Evolutionary conservation across 1,140 invertebrate species (phyloP).

Genomic region (Pseudomyrmex concolor): DNA sequence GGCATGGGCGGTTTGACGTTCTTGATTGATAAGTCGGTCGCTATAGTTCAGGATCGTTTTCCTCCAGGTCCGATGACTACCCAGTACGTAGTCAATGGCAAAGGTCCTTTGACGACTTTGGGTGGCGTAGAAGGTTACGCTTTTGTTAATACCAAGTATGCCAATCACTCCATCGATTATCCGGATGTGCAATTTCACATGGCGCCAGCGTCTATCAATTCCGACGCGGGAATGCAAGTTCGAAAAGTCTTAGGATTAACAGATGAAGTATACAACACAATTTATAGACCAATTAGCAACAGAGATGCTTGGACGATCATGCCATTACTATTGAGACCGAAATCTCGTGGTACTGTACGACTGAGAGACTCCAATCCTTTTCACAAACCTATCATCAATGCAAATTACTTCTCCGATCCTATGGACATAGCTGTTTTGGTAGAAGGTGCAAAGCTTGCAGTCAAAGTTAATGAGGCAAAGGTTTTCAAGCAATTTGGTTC

Average conservation of each 20-base stretch:
- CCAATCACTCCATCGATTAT: slow-evolving; percentile 89
- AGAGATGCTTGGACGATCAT: slow-evolving; percentile 93
- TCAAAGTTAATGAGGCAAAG: slow-evolving; percentile 89
- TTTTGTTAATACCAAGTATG: slow-evolving; percentile 93
- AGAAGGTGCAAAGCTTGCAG: slow-evolving; percentile 92
- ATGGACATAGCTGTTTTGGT: slow-evolving; percentile 91
- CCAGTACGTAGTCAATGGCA: slow-evolving; percentile 91
- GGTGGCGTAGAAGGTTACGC: slow-evolving; percentile 94
- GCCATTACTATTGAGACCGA: slow-evolving; percentile 92
- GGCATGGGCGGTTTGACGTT: slow-evolving; percentile 93
- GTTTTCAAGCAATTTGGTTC: slow-evolving; percentile 93
- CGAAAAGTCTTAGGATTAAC: slow-evolving; percentile 92
- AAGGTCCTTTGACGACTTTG: slow-evolving; percentile 93
- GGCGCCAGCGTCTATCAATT: slow-evolving; percentile 93
- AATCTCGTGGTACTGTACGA: slow-evolving; percentile 91
- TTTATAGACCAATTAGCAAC: slow-evolving; percentile 91
- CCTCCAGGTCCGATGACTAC: slow-evolving; percentile 91
- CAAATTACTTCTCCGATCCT: slow-evolving; percentile 94
- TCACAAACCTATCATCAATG: slow-evolving; percentile 93
- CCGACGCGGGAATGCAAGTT: slow-evolving; percentile 90
- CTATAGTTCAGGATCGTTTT: slow-evolving; percentile 90
- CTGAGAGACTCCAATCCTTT: slow-evolving; percentile 92
- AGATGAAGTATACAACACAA: slow-evolving; percentile 92
- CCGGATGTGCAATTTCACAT: slow-evolving; percentile 95
- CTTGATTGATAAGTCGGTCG: slow-evolving; percentile 90